Conservation (phyloP, 1,140 invertebrate species). For the Macrosteles quadrilineatus region DNA sequence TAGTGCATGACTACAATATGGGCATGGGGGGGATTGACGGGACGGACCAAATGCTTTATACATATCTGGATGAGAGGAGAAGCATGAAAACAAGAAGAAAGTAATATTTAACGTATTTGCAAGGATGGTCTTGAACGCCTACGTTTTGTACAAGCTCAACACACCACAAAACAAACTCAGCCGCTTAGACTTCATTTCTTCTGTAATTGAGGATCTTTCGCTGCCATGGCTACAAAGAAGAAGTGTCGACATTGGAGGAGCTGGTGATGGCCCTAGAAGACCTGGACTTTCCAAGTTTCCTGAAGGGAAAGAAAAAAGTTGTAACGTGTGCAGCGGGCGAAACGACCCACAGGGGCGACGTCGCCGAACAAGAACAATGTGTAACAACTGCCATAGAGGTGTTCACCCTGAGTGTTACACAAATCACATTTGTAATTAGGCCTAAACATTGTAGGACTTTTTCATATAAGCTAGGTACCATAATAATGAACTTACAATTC, state of each 20-base stretch:
- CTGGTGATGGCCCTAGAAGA: background rate
- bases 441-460: too few relatives aligned
- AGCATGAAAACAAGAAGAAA: background rate
- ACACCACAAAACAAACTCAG: background rate
- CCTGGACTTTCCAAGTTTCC: background rate
- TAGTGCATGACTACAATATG: too few relatives aligned
- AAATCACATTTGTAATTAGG: too few relatives aligned
- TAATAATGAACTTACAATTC: too few relatives aligned
- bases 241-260: too few relatives aligned
- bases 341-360: background rate
- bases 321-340: background rate
- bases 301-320: slow-evolving; percentile 11
- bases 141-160: background rate
- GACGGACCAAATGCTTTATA: too few relatives aligned
- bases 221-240: background rate
- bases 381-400: too few relatives aligned
- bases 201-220: background rate
- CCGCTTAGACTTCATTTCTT: background rate
- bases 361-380: slow-evolving; percentile 1
- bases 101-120: background rate
- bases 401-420: too few relatives aligned
- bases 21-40: too few relatives aligned
- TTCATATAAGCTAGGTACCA: too few relatives aligned
- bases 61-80: background rate
- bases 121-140: slow-evolving; percentile 1